These are phyloP conservation scores for Pristionchus arcanus DNA, from an alignment of 2,888 invertebrate species.

Conservation along the genomic window DNA sequence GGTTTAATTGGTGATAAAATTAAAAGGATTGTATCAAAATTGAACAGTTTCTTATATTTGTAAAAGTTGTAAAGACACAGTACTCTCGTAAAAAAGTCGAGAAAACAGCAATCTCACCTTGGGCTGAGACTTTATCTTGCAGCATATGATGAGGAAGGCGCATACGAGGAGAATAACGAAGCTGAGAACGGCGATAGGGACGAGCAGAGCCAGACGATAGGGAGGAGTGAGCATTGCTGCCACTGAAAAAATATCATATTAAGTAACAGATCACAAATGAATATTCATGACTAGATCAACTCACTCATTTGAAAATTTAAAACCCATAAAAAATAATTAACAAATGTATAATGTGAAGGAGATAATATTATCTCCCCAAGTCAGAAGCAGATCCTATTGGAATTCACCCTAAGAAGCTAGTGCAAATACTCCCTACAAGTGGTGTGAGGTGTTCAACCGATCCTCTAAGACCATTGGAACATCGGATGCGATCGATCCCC, in stretches of 20 bases:
- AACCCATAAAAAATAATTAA: too few species aligned
- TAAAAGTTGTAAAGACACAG: neutral
- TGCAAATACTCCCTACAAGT: too few species aligned
- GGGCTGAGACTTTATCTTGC: slow-evolving; percentile 35
- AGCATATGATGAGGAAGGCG: slow-evolving; percentile 64
- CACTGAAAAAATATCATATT: slow-evolving; percentile 3
- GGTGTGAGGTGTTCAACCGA: neutral
- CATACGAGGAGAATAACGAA: slow-evolving; percentile 59
- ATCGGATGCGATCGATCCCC: neutral
- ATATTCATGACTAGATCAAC: too few species aligned
- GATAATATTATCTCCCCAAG: too few species aligned
- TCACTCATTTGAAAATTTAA: too few species aligned
- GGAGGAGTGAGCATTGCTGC: slow-evolving; percentile 54
- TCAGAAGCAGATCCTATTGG: neutral
- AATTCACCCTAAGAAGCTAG: neutral
- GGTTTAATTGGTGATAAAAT: neutral
- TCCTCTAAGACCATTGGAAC: neutral
- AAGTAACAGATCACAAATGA: too few species aligned
- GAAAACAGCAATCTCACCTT: slow-evolving; percentile 44
- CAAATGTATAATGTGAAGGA: too few species aligned
- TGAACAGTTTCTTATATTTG: too few species aligned
- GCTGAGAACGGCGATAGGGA: slow-evolving; percentile 61
- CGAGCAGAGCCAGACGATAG: slow-evolving; percentile 58
- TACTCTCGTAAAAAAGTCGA: too few species aligned
- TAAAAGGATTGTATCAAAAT: too few species aligned